These are phyloP conservation scores for Leptoteleia sp. DNA, from an alignment of 1,140 invertebrate genomes.

Conservation along the genomic window DNA sequence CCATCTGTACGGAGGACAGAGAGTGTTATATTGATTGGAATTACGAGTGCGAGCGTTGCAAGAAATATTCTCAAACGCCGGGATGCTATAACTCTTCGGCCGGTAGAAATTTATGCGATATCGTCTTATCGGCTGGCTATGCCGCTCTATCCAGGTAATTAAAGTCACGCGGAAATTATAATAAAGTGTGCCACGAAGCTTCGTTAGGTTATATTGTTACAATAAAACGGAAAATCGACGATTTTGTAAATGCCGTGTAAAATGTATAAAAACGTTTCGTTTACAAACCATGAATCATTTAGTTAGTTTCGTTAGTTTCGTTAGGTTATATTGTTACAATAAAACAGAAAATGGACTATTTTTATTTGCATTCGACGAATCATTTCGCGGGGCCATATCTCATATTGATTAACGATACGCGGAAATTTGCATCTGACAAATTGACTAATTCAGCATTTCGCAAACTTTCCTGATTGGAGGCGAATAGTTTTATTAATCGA, in stretches of 20 bases:
- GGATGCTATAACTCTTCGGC: conserved; percentile 9
- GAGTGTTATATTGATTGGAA: conserved; percentile 48
- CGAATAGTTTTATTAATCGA: no score
- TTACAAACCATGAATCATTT: no score
- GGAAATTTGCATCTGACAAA: conserved; percentile 20
- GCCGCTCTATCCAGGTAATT: conserved; percentile 18
- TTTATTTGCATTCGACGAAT: conserved; percentile 4
- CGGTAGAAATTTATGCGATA: conserved; percentile 28
- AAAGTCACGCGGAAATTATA: conserved; percentile 30
- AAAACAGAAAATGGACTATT: background rate
- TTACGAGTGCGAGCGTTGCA: conserved; percentile 39
- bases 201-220: background rate
- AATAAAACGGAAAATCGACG: background rate
- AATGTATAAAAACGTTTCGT: no score
- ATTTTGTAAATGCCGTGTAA: background rate
- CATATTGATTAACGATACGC: conserved; percentile 10
- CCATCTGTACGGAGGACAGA: conserved; percentile 5
- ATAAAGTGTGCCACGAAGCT: background rate
- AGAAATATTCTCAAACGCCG: conserved; percentile 41
- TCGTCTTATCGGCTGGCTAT: conserved; percentile 30
- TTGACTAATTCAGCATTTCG: conserved; percentile 5
- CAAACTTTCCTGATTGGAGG: conserved; percentile 1
- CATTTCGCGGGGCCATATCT: background rate
- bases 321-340: background rate
- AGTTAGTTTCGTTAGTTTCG: no score